A percentile compares a stretch with the other conserved stretches of the same genome.
These are phyloP conservation scores for Eustalomyia histrio DNA, from an alignment of 2,888 invertebrate species.

Conservation along the genomic window DNA sequence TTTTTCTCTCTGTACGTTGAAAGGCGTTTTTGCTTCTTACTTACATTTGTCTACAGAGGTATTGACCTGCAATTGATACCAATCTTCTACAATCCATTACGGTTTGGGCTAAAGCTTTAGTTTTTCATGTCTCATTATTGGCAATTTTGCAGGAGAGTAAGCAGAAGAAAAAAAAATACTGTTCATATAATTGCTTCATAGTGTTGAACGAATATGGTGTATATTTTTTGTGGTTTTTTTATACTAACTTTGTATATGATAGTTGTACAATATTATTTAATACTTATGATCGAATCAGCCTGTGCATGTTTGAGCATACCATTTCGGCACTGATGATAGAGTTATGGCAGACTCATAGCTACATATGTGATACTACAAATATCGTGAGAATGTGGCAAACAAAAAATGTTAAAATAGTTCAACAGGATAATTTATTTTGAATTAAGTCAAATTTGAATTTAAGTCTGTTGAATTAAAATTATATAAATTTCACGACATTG, in stretches of 20 bases:
- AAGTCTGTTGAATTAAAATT: neutral
- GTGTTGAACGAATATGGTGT: constrained; percentile 17
- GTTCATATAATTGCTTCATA: constrained; percentile 55
- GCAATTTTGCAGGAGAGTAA: constrained; percentile 72
- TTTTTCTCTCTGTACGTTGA: constrained; percentile 51
- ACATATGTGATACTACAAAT: constrained; percentile 21
- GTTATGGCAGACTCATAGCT: constrained; percentile 43
- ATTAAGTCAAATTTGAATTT: neutral
- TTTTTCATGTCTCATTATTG: constrained; percentile 78
- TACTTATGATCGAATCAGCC: constrained; percentile 46
- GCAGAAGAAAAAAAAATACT: constrained; percentile 38
- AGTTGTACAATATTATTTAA: constrained; percentile 19
- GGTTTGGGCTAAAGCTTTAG: constrained; percentile 73
- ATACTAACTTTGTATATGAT: constrained; percentile 22
- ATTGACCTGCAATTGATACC: constrained; percentile 78
- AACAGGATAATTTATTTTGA: neutral
- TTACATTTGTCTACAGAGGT: constrained; percentile 67
- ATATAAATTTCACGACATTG: too few relatives aligned
- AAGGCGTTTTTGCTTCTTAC: constrained; percentile 63
- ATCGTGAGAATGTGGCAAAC: constrained; percentile 50
- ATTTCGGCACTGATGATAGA: constrained; percentile 51
- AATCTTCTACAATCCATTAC: constrained; percentile 77
- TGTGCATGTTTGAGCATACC: constrained; percentile 37
- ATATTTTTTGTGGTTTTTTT: constrained; percentile 41
- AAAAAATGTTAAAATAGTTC: constrained; percentile 7